These are phyloP conservation scores for Biston betularia DNA, from an alignment of 2,888 invertebrate species.

Conservation along the genomic window DNA sequence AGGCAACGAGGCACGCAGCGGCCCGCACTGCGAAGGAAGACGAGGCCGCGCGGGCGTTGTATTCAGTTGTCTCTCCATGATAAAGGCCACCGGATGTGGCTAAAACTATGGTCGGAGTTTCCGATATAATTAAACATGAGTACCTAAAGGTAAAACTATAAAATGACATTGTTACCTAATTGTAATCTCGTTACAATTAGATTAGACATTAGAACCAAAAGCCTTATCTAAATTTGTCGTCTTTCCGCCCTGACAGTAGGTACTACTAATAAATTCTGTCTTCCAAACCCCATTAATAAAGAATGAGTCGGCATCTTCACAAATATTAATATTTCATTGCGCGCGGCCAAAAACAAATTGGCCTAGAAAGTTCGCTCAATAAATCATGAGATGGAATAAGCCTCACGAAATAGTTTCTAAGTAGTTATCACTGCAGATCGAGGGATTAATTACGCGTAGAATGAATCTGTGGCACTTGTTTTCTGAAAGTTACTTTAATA, in stretches of 20 bases:
- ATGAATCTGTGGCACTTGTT: constrained; percentile 11
- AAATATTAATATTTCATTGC: constrained; percentile 30
- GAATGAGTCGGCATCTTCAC: constrained; percentile 26
- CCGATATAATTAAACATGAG: too few relatives aligned
- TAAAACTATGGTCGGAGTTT: too few relatives aligned
- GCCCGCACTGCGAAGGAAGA: too few relatives aligned
- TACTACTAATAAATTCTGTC: constrained; percentile 18
- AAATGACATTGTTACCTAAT: neutral
- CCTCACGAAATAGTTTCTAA: constrained; percentile 19
- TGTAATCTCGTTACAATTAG: neutral
- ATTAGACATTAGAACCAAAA: neutral
- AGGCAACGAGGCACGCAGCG: too few relatives aligned
- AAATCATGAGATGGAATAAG: constrained; percentile 23
- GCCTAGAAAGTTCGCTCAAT: constrained; percentile 25
- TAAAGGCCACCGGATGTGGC: too few relatives aligned
- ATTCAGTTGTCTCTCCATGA: too few relatives aligned
- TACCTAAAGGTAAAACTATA: too few relatives aligned
- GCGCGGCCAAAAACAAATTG: constrained; percentile 30
- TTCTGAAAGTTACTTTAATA: neutral
- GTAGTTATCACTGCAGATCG: constrained; percentile 20
- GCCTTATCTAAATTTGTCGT: constrained; percentile 1
- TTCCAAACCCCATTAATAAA: constrained; percentile 31
- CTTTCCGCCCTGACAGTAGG: neutral
- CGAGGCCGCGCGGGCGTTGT: too few relatives aligned
- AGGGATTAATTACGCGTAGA: constrained; percentile 18